These are phyloP conservation scores for Erpobdella octoculata DNA, from an alignment of 2,888 invertebrate genomes.

Conservation along the genomic window DNA sequence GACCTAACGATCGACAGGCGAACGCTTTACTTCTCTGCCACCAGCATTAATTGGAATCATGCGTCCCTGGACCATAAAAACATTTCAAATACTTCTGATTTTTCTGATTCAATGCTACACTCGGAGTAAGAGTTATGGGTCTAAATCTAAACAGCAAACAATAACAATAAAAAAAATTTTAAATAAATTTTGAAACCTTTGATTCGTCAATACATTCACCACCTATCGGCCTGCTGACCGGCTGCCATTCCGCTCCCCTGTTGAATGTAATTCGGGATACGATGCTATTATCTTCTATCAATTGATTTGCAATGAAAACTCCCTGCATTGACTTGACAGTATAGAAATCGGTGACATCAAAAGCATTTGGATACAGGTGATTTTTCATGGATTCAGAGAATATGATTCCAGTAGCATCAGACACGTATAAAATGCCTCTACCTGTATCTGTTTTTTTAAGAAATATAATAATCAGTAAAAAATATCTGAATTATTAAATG, in stretches of 20 bases:
- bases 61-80: too few species aligned
- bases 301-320: slow-evolving; percentile 49
- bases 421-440: slow-evolving; percentile 49
- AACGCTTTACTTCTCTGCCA: too few species aligned
- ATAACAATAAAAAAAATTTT: too few species aligned
- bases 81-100: too few species aligned
- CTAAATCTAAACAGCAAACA: too few species aligned
- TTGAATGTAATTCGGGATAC: slow-evolving; percentile 49
- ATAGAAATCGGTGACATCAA: slow-evolving; percentile 49
- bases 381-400: slow-evolving; percentile 46
- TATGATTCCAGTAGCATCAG: slow-evolving; percentile 45
- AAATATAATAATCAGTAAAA: too few species aligned
- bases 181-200: too few species aligned
- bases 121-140: too few species aligned
- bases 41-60: too few species aligned
- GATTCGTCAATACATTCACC: slow-evolving; percentile 43
- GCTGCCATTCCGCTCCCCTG: slow-evolving; percentile 48
- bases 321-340: slow-evolving; percentile 43
- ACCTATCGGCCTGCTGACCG: slow-evolving; percentile 42
- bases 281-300: slow-evolving; percentile 45
- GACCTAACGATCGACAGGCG: too few species aligned
- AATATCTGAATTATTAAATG: too few species aligned
- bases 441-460: slow-evolving; percentile 44
- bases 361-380: slow-evolving; percentile 49
- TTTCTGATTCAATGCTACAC: too few species aligned